Conservation (phyloP, 2,113 vertebrate species). For the Trichechus manatus region DNA sequence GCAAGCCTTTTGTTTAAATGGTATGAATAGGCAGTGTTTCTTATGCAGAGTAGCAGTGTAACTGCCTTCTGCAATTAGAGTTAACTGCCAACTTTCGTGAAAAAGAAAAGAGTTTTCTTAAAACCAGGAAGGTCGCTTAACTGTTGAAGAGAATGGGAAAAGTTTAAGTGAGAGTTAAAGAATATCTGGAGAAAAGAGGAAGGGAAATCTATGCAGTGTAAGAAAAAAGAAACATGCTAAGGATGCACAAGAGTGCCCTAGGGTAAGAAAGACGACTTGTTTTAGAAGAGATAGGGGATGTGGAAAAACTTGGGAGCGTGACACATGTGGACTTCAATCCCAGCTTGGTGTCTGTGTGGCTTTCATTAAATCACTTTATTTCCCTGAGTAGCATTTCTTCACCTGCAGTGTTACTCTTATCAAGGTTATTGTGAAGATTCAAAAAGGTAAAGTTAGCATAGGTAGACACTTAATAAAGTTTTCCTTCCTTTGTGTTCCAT, state of each 20-base stretch:
- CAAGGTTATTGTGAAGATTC: neutral
- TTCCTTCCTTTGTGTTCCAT: neutral
- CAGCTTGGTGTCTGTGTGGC: neutral
- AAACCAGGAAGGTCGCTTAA: neutral
- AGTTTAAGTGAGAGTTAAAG: neutral
- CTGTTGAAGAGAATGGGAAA: neutral
- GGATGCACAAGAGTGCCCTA: neutral
- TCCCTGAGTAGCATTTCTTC: neutral
- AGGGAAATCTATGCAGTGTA: neutral
- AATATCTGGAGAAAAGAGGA: neutral
- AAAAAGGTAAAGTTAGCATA: neutral
- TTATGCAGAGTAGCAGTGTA: neutral
- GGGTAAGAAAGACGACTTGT: neutral
- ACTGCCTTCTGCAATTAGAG: neutral
- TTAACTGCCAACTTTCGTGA: neutral
- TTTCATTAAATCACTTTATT: neutral
- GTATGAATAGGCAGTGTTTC: neutral
- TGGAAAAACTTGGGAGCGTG: neutral
- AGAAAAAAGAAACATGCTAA: neutral
- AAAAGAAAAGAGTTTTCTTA: neutral
- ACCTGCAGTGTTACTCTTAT: neutral
- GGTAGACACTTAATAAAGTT: neutral
- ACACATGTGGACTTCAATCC: neutral
- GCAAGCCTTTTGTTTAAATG: neutral
- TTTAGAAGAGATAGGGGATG: neutral